Base-by-base conservation (phyloP, 2,113 vertebrate species). In the Elephas maximus region DNA sequence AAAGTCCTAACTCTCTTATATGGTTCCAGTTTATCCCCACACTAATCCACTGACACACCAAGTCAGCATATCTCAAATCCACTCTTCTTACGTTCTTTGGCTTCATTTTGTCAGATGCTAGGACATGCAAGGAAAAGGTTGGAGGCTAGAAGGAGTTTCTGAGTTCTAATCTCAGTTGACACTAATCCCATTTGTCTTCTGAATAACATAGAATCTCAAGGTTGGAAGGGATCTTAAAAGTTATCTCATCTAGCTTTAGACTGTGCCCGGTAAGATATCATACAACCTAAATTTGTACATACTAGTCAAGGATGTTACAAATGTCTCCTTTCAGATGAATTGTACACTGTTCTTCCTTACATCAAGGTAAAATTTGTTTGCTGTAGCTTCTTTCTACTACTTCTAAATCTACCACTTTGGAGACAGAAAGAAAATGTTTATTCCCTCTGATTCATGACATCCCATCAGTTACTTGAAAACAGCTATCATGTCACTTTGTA, bases 401-500 rank as follows among this genome's bases (percentile, higher is more conserved):
- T 93, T 92, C 30, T 82, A 89, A 37, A 71, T 74, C 12, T 77
- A 62, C 17, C 60, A 69, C 51, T 24, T 81, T 86, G 20, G 89
- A 89, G 20, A 6, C 48, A 93, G 48, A 65, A 2, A n/a, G 28
- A 63, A 69, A 71, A 80, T 48, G 48, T 67, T 45, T 81, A 15
- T 74, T 86, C 3, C 11, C 3, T 88, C 45, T 91, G 51, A 91
- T 77, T 93, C 53, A 15, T 53, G 37, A 37, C 62, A 65, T 78
- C 10, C 81, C 41, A 73, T 83, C 9, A 63, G 41, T 93, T 44
- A 76, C 57, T 82, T 81, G 33, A 33, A 96, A 91, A 87, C 37
- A 62, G 24, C 4, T 45, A 8, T 71, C 23, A 41, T 37, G 24
- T 83, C 73, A 88, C 21, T 83, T 41, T 87, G 21, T 21, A 44